These are phyloP conservation scores for Ornithorhynchus anatinus DNA, from an alignment of 2,113 vertebrate species.

Conservation along the genomic window DNA sequence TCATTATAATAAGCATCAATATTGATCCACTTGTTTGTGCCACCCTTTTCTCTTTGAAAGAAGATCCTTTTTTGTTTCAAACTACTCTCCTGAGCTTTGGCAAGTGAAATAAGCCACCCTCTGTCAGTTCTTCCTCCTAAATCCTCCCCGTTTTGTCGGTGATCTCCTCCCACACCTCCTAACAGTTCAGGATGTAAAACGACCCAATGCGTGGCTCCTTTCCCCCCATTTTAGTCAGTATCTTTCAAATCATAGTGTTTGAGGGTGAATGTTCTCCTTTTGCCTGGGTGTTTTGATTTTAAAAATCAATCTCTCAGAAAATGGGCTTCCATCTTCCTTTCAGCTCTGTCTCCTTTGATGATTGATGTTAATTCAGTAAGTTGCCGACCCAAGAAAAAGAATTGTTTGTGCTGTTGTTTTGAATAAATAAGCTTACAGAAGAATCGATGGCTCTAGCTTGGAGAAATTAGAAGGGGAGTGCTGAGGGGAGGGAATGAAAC, in stretches of 20 bases:
- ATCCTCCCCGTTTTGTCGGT: neutral
- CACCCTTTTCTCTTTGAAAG: neutral
- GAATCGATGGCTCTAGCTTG: constrained; percentile 55
- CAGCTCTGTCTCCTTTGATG: constrained; percentile 36
- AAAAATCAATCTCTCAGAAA: constrained; percentile 59
- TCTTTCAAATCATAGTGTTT: constrained; percentile 44
- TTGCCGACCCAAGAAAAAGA: constrained; percentile 60
- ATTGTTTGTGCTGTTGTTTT: constrained; percentile 60
- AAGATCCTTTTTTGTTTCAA: neutral
- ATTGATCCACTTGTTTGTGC: constrained; percentile 34
- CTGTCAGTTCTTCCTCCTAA: neutral
- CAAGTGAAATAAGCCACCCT: neutral
- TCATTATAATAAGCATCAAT: constrained; percentile 35
- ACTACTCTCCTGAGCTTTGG: neutral
- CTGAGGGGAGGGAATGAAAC: neutral
- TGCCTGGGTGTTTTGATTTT: constrained; percentile 40
- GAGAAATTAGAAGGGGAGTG: constrained; percentile 48
- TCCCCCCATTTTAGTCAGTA: neutral
- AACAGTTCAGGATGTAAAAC: constrained; percentile 13
- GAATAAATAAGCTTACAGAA: constrained; percentile 63
- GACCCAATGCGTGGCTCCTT: neutral
- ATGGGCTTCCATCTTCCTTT: constrained; percentile 52
- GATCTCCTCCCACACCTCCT: neutral
- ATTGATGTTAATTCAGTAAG: constrained; percentile 61
- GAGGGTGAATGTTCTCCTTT: constrained; percentile 10